A percentile compares a stretch with the other conserved stretches of the same genome.
Conservation (phyloP, 2,797 vertebrate species). For the Melanotaenia boesemani region DNA sequence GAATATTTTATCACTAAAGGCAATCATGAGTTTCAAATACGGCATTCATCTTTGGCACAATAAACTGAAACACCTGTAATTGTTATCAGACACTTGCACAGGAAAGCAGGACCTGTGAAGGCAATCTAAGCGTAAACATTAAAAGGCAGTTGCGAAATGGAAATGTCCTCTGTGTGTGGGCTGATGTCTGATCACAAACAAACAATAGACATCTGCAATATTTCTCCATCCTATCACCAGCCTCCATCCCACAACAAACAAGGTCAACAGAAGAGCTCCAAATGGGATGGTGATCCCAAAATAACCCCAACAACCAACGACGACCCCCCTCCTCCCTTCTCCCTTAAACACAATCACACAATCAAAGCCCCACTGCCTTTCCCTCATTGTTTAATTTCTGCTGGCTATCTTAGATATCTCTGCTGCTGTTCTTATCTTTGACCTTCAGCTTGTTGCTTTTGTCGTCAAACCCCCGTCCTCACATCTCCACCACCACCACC, state of each 20-base stretch:
- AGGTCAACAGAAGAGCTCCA: conserved; percentile 81
- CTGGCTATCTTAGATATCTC: conserved; percentile 90
- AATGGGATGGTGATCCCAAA: conserved; percentile 82
- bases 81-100: conserved; percentile 74
- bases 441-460: conserved; percentile 94
- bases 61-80: conserved; percentile 80
- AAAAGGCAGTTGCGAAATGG: conserved; percentile 70
- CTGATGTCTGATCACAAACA: conserved; percentile 78
- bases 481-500: conserved; percentile 48
- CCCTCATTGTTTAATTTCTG: conserved; percentile 91
- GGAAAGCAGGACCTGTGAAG: conserved; percentile 70
- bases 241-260: conserved; percentile 78
- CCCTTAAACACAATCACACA: conserved; percentile 85
- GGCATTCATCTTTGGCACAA: conserved; percentile 45
- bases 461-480: conserved; percentile 80
- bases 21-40: conserved; percentile 46
- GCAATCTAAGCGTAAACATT: conserved; percentile 72
- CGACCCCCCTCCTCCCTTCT: conserved; percentile 37
- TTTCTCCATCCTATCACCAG: conserved; percentile 76
- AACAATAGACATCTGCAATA: conserved; percentile 83
- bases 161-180: conserved; percentile 76
- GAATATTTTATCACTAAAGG: conserved; percentile 16
- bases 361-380: conserved; percentile 85
- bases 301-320: conserved; percentile 77
- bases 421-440: conserved; percentile 91